These are phyloP conservation scores for Ascaphus truei DNA, from an alignment of 2,113 vertebrate species.

Conservation along the genomic window DNA sequence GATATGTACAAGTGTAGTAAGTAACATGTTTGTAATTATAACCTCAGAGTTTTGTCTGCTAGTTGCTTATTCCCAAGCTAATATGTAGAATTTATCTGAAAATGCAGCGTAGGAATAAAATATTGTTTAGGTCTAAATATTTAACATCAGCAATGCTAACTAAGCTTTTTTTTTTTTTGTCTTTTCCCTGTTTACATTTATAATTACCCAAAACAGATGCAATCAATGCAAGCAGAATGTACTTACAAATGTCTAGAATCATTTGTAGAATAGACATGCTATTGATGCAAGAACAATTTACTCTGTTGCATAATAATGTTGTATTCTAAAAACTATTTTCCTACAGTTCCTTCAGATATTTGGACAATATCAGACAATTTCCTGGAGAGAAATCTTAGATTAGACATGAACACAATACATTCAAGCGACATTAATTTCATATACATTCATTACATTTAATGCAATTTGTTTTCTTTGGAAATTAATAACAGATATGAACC, in stretches of 20 bases:
- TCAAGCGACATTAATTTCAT: too few relatives aligned
- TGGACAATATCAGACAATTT: conserved; percentile 2
- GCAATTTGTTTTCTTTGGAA: too few relatives aligned
- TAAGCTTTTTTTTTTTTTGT: conserved; percentile 20
- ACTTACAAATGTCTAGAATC: background rate
- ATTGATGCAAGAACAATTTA: background rate
- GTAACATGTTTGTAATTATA: too few relatives aligned
- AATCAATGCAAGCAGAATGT: background rate
- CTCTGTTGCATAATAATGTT: background rate
- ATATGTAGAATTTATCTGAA: conserved; percentile 1
- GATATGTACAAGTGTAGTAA: too few relatives aligned
- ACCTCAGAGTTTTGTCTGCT: too few relatives aligned
- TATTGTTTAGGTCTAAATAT: conserved; percentile 11
- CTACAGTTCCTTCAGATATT: background rate
- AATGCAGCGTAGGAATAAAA: background rate
- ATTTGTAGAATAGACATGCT: conserved; percentile 22
- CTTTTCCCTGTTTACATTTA: conserved; percentile 22
- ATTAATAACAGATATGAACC: too few relatives aligned
- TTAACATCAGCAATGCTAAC: background rate
- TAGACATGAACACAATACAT: background rate
- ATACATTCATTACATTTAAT: too few relatives aligned
- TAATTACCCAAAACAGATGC: conserved; percentile 20
- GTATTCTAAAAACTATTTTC: background rate
- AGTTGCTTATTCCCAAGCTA: background rate
- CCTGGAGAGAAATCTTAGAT: background rate